Base-by-base conservation (phyloP, 92 coral and sea anemone genomes). In the Porites rus region DNA sequence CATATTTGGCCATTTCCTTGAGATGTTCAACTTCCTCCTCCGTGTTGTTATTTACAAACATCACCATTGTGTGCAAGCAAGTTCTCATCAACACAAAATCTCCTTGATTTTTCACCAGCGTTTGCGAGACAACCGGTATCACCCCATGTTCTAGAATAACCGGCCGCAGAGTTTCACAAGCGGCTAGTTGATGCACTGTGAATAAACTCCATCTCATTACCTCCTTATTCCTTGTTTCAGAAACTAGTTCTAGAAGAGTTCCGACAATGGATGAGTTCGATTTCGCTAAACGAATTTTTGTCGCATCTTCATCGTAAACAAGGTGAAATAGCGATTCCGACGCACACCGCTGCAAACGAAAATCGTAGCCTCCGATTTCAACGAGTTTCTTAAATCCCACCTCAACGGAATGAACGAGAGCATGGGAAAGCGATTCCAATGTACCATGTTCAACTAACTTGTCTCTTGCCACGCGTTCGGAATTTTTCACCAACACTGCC, bases 51-150 rank as follows among this genome's bases (percentile, higher is more conserved):
- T 97, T 97, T 38, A 95, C 98, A 67, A 94, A 93, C 91, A 94
- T 97, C 64, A 97, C 98, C 85, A 97, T 67, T 54, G 93, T 96
- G 87, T 97, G 99, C 4, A 95, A 90, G 71, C 98, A 96, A 10
- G 94, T 87, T 38, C 98, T 90, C 96, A 97, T 88, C 70, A 93
- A 54, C 50, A 93, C 87, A 19, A 89, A 63, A 67, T 97, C 99
- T 22, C 99, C 99, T 53, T 92, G 98, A 58, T 89, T 95, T 66
- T 81, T 85, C 19, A 93, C 98, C 18, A 95, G 79, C 86, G 95
- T 82, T 71, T 90, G 88, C 1, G 99, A 92, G 14, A 93, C 95
- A 28, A 78, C 67, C 14, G 91, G 81, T 51, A 97, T 88, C 52
- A 87, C 96, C 18, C 80, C 84, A 71, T 93, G 88, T 4, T 76